Base-by-base conservation (phyloP, 2,113 vertebrate species). In the Etheostoma spectabile region DNA sequence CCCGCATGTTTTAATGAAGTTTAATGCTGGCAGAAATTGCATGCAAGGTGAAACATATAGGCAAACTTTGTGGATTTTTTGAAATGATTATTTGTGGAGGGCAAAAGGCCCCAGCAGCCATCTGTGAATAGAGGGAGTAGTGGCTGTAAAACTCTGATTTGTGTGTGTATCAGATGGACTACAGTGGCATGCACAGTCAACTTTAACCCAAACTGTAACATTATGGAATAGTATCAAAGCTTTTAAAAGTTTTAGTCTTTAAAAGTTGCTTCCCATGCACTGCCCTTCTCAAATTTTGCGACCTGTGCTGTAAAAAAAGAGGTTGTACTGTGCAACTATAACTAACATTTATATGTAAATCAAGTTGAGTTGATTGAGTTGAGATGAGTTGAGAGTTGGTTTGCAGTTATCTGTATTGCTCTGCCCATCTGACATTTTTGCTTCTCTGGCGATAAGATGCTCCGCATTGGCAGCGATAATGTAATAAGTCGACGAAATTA, bases 401-500 rank as follows among this genome's bases (percentile, higher is more conserved):
- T 13, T 51, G 21, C 52, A 30, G 6, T 6, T 14, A 33, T 52
- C 10, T 18, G 0, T 48, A 1, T 61, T 27, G 45, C 24, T 24
- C 61, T 46, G 22, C 48, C 13, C 46, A 15, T 24, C 11, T 60
- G 68, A 57, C 74, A 6, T 74, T 1, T 60, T 6, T 52, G 21
- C 57, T 65, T 73, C 56, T 1, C 21, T 6, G 11, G 75, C 24
- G 48, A 18, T 6, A 21, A 48, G 76, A 67, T 52, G 80, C 45
- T 38, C 72, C 55, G 70, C 71, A 74, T 86, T 94, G 84, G 46
- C 89, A 80, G 85, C 91, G 94, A 91, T 94, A 94, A 95, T 95
- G 94, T 94, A 96, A 96, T 96, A 96, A 96, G 90, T 92, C 88
- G 93, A 93, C 92, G 91, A 94, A 96, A 97, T 97, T 95, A 96